Conservation (phyloP, 2,113 vertebrate species). For the Crotophaga sulcirostris region DNA sequence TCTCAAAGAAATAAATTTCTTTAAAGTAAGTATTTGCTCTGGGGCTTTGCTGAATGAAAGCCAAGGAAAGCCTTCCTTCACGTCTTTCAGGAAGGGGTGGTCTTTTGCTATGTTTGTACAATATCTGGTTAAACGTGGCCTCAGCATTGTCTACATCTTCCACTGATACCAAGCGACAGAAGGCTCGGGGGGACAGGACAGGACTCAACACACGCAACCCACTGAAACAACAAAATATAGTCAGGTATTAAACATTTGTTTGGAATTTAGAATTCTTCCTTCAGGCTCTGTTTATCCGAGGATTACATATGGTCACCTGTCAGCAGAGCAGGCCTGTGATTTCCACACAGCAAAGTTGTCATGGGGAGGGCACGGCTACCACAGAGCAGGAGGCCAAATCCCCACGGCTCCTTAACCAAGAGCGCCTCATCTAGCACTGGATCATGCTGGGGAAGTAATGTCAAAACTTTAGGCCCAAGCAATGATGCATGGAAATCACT, state of each 20-base stretch:
- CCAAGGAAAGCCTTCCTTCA: background rate
- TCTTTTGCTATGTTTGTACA: background rate
- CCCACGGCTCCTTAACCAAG: background rate
- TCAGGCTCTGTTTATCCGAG: background rate
- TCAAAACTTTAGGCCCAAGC: background rate
- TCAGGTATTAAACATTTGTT: background rate
- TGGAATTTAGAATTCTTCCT: background rate
- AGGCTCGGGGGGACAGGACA: background rate
- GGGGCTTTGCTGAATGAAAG: background rate
- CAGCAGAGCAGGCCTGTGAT: background rate
- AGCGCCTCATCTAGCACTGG: background rate
- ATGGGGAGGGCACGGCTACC: rapidly evolving
- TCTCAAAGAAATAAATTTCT: background rate
- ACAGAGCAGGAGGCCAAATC: background rate
- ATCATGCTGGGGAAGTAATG: background rate
- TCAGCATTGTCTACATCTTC: background rate
- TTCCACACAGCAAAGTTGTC: background rate
- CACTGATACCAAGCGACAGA: background rate
- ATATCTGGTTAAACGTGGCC: background rate
- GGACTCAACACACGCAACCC: background rate
- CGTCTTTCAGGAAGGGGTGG: background rate
- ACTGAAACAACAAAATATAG: background rate
- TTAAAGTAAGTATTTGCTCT: background rate
- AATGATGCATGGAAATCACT: background rate
- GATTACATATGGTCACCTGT: background rate